Evolutionary conservation across 30 jellyfish, hydroid and myxozoan species (phyloP).

Genomic region (Nemopilema nomurai): DNA sequence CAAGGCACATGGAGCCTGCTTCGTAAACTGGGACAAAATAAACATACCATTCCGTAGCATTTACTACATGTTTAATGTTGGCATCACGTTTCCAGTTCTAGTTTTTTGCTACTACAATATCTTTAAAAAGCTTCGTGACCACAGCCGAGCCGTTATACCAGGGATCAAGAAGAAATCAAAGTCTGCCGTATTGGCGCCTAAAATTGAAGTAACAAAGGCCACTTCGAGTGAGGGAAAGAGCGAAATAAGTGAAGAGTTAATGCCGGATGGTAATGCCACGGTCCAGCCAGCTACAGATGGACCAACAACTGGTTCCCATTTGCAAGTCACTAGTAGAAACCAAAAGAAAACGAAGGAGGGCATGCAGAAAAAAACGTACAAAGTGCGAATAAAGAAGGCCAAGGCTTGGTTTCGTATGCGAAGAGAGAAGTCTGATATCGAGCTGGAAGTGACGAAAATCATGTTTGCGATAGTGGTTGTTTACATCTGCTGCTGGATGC

Average conservation of each 20-base stretch:
- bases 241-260: background rate
- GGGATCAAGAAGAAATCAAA: conserved; percentile 40
- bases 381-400: conserved; percentile 19
- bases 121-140: conserved; percentile 64
- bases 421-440: conserved; percentile 60
- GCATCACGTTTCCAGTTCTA: conserved; percentile 71
- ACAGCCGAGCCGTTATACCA: conserved; percentile 66
- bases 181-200: conserved; percentile 23
- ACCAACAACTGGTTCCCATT: background rate
- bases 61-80: conserved; percentile 67
- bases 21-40: conserved; percentile 70
- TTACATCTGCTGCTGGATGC: conserved; percentile 82
- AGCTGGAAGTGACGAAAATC: conserved; percentile 72
- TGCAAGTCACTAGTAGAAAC: background rate
- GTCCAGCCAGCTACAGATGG: background rate
- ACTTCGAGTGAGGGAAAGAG: background rate
- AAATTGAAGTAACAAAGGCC: conserved; percentile 16
- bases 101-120: conserved; percentile 59
- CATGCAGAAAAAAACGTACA: background rate
- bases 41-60: conserved; percentile 76
- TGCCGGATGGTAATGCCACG: background rate
- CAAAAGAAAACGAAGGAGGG: background rate
- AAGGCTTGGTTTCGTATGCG: conserved; percentile 17
- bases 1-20: conserved; percentile 83
- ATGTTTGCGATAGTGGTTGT: conserved; percentile 85